Evolutionary conservation across 2,888 invertebrate species (phyloP).

Genomic region (Scaptodrosophila latifasciaeformis): DNA sequence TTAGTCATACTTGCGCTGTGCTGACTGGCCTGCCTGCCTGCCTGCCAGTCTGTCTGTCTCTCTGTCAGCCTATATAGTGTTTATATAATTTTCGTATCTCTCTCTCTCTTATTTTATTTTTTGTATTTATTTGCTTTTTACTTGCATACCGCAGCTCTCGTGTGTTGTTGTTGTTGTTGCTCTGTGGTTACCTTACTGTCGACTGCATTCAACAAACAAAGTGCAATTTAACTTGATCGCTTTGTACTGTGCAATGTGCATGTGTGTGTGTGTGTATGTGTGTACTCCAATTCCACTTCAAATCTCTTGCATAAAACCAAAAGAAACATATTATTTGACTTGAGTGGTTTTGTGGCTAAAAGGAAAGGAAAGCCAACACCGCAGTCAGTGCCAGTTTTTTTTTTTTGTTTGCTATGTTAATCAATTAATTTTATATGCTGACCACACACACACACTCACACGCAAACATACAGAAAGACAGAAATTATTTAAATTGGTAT

Average conservation of each 20-base stretch:
- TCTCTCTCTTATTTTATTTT: conserved; percentile 36
- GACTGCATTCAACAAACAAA: conserved; percentile 25
- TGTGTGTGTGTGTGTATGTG: too few relatives aligned
- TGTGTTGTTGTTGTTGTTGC: conserved; percentile 43
- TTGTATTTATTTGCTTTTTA: too few relatives aligned
- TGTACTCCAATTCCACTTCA: too few relatives aligned
- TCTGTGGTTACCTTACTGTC: conserved; percentile 9
- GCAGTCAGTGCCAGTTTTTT: conserved; percentile 1
- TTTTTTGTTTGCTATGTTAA: too few relatives aligned
- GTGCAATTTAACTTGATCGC: conserved; percentile 8
- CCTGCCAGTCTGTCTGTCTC: too few relatives aligned
- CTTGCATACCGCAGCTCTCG: conserved; percentile 55
- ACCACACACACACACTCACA: conserved; percentile 4
- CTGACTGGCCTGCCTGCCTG: too few relatives aligned
- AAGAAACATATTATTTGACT: too few relatives aligned
- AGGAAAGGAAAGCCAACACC: conserved; percentile 6
- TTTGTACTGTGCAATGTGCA: too few relatives aligned
- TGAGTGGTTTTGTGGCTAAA: conserved; percentile 6
- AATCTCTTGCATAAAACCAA: too few relatives aligned
- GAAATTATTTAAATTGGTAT: too few relatives aligned
- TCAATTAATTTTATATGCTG: too few relatives aligned
- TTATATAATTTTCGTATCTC: conserved; percentile 54
- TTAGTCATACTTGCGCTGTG: conserved; percentile 61
- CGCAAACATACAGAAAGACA: neutral
- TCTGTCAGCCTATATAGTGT: conserved; percentile 46